A percentile compares a stretch with the other conserved stretches of the same genome.
Evolutionary conservation across 2,797 vertebrate genomes (phyloP).

Genomic region (Sparidentex hasta): DNA sequence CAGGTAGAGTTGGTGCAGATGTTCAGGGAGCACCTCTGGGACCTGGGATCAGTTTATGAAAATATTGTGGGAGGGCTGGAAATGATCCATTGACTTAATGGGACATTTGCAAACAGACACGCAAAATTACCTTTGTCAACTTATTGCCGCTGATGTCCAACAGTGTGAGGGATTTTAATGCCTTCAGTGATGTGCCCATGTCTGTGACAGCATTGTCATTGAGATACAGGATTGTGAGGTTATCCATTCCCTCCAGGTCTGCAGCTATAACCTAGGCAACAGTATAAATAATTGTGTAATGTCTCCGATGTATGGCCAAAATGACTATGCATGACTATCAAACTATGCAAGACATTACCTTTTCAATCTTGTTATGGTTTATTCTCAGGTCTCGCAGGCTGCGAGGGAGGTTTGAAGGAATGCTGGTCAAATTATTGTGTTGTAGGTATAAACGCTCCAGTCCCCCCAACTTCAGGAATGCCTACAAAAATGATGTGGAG

Average conservation of each 20-base stretch:
- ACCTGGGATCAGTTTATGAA: constrained; percentile 71
- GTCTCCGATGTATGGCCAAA: constrained; percentile 1
- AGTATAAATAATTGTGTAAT: neutral
- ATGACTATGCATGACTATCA: neutral
- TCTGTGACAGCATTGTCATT: constrained; percentile 92
- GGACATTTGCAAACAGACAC: constrained; percentile 7
- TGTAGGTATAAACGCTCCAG: constrained; percentile 94
- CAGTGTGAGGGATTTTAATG: constrained; percentile 90
- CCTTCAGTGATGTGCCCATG: constrained; percentile 87
- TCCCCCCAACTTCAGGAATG: constrained; percentile 88
- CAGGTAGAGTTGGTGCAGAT: constrained; percentile 94
- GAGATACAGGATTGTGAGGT: constrained; percentile 93
- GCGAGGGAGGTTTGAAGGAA: constrained; percentile 90
- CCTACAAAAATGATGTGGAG: constrained; percentile 55
- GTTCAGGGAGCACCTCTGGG: constrained; percentile 89
- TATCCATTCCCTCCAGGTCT: constrained; percentile 92
- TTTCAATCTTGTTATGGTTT: constrained; percentile 91
- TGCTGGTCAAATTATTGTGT: constrained; percentile 92
- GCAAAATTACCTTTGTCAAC: constrained; percentile 83
- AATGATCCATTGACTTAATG: neutral
- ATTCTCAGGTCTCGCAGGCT: constrained; percentile 92
- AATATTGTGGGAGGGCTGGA: neutral
- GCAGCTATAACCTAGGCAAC: constrained; percentile 83
- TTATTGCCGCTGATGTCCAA: constrained; percentile 94
- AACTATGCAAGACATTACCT: constrained; percentile 71